Evolutionary conservation across 2,888 invertebrate genomes (phyloP).

Genomic region (Watsonalla cultraria): DNA sequence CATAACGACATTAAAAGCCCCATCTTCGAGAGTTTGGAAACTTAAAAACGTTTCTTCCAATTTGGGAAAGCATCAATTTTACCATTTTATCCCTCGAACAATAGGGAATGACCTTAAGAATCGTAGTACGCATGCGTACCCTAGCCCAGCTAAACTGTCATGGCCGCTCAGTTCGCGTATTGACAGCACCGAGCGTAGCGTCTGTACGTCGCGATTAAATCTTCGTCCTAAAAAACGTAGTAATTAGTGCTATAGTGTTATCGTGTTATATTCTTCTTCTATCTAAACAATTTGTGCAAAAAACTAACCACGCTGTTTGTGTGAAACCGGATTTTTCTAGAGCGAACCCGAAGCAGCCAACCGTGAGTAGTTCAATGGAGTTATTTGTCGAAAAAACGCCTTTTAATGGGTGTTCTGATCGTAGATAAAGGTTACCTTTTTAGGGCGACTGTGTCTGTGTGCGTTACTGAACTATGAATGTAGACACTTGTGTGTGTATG

Average conservation of each 20-base stretch:
- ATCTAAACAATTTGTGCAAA: conserved; percentile 9
- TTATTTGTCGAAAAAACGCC: conserved; percentile 15
- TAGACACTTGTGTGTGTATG: conserved; percentile 18
- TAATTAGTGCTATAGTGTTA: conserved; percentile 29
- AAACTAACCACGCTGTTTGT: conserved; percentile 17
- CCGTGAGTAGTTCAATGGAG: conserved; percentile 46
- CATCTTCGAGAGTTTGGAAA: conserved; percentile 31
- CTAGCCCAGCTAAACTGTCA: conserved; percentile 63
- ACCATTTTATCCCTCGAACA: conserved; percentile 39
- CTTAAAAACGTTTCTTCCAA: conserved; percentile 45
- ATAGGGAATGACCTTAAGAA: conserved; percentile 61
- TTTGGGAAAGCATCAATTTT: conserved; percentile 32
- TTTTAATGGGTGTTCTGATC: conserved; percentile 13
- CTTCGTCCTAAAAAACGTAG: conserved; percentile 15
- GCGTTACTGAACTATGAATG: conserved; percentile 11
- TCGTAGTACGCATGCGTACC: conserved; percentile 54
- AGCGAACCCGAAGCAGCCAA: conserved; percentile 35
- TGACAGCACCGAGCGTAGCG: conserved; percentile 56
- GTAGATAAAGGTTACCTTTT: conserved; percentile 5
- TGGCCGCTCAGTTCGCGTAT: conserved; percentile 72
- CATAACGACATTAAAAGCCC: conserved; percentile 11
- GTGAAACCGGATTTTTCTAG: conserved; percentile 44
- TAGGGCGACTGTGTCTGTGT: conserved; percentile 3
- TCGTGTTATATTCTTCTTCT: conserved; percentile 3
- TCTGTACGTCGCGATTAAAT: conserved; percentile 17